Evolutionary conservation across 30 jellyfish, hydroid and myxozoan genomes (phyloP).

Genomic region (Aurelia aurita): DNA sequence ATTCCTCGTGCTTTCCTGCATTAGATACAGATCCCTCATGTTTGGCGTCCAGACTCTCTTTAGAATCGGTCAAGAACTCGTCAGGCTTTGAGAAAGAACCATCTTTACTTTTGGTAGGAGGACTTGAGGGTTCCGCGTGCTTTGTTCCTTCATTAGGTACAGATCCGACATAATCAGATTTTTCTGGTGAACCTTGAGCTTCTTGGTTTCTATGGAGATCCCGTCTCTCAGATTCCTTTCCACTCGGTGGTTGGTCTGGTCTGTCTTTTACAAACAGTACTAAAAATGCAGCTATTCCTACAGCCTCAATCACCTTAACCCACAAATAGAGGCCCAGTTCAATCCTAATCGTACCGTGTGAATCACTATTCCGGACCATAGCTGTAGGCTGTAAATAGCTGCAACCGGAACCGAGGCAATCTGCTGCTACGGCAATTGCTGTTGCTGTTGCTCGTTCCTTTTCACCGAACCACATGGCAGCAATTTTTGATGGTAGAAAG

Average conservation of each 20-base stretch:
- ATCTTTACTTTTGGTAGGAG: too few species aligned
- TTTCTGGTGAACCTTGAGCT: too few species aligned
- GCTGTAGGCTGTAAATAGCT: conserved; percentile 40
- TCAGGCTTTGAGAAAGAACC: too few species aligned
- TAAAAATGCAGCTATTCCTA: conserved; percentile 28
- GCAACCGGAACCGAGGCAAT: conserved; percentile 68
- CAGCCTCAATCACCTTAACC: conserved; percentile 57
- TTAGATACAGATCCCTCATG: too few species aligned
- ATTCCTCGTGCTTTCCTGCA: too few species aligned
- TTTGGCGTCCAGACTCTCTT: too few species aligned
- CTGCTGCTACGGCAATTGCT: conserved; percentile 76
- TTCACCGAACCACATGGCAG: conserved; percentile 80
- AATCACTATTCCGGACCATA: conserved; percentile 12
- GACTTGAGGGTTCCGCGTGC: too few species aligned
- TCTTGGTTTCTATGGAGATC: too few species aligned
- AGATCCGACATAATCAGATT: too few species aligned
- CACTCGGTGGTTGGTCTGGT: conserved; percentile 73
- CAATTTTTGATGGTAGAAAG: conserved; percentile 76
- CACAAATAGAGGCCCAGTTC: conserved; percentile 24
- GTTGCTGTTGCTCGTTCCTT: conserved; percentile 77
- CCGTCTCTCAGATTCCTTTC: conserved; percentile 12
- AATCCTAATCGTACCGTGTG: background rate
- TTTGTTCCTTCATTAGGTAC: too few species aligned
- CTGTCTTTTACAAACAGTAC: conserved; percentile 40
- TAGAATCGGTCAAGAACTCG: too few species aligned